These are phyloP conservation scores for Cantharis nigra DNA, from an alignment of 2,888 invertebrate genomes.

Conservation along the genomic window DNA sequence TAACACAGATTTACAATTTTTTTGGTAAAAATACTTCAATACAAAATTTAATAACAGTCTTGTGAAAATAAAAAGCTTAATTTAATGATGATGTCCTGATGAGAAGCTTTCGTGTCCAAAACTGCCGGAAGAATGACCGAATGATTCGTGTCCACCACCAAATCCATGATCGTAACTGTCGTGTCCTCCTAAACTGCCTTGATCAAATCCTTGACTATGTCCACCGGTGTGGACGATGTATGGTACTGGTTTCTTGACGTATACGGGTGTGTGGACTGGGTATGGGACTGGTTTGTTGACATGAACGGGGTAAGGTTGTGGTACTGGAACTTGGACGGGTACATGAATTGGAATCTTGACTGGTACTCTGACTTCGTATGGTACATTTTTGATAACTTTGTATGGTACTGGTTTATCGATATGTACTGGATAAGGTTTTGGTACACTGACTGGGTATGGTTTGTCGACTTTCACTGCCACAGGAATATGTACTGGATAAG, in stretches of 20 bases:
- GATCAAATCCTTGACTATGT: conserved; percentile 23
- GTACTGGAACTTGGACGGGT: conserved; percentile 48
- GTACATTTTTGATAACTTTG: conserved; percentile 62
- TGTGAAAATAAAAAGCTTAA: not conserved
- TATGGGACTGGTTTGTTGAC: conserved; percentile 58
- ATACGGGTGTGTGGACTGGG: conserved; percentile 58
- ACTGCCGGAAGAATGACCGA: not conserved
- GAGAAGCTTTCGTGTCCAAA: conserved; percentile 27
- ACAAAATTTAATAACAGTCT: not conserved
- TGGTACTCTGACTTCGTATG: conserved; percentile 52
- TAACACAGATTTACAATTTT: not conserved
- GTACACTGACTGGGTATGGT: conserved; percentile 56
- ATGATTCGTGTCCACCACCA: conserved; percentile 17
- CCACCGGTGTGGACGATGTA: conserved; percentile 45
- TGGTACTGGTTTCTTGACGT: conserved; percentile 60
- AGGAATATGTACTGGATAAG: conserved; percentile 54
- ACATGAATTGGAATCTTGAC: conserved; percentile 50
- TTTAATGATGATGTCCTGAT: not conserved
- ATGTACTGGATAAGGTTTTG: conserved; percentile 57
- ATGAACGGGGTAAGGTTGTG: conserved; percentile 53
- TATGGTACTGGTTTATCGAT: conserved; percentile 61
- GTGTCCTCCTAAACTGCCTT: conserved; percentile 28
- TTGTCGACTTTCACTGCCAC: conserved; percentile 58
- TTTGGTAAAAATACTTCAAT: not conserved
- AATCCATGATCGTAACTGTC: conserved; percentile 21